These are phyloP conservation scores for Cotesia congregata DNA, from an alignment of 2,888 invertebrate species.

Conservation along the genomic window DNA sequence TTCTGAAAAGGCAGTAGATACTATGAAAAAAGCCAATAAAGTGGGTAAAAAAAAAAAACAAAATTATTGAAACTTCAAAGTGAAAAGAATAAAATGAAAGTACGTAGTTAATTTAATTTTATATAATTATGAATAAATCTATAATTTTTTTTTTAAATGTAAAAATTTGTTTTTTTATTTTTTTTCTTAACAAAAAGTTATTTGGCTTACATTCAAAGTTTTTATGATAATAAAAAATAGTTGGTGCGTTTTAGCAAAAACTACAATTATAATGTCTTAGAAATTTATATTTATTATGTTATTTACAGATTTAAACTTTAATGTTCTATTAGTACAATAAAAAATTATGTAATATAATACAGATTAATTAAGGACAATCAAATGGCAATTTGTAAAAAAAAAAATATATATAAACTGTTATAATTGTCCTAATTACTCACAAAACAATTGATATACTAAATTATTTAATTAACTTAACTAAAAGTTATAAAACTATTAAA, in stretches of 20 bases:
- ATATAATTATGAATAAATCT: too few species aligned
- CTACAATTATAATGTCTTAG: not conserved
- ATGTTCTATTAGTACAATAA: not conserved
- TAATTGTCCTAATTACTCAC: not conserved
- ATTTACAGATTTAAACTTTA: not conserved
- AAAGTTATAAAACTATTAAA: slow-evolving; percentile 50
- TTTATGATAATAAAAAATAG: not conserved
- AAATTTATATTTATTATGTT: not conserved
- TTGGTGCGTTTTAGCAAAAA: not conserved
- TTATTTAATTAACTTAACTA: not conserved
- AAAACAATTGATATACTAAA: not conserved
- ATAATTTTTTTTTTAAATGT: too few species aligned
- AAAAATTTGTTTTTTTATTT: too few species aligned
- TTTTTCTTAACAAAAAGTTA: too few species aligned
- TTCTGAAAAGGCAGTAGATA: slow-evolving; percentile 71
- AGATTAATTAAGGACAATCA: not conserved
- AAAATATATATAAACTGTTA: not conserved
- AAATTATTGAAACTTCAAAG: not conserved
- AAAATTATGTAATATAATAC: not conserved
- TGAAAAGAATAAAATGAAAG: not conserved
- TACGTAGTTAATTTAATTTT: not conserved
- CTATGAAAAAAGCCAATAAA: slow-evolving; percentile 70
- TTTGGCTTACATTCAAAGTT: too few species aligned
- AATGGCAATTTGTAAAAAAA: not conserved
- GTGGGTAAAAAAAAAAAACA: too few species aligned